phyloP scores from a whole-genome alignment of 2,888 invertebrate species.

The Candidula unifasciata region DNA sequence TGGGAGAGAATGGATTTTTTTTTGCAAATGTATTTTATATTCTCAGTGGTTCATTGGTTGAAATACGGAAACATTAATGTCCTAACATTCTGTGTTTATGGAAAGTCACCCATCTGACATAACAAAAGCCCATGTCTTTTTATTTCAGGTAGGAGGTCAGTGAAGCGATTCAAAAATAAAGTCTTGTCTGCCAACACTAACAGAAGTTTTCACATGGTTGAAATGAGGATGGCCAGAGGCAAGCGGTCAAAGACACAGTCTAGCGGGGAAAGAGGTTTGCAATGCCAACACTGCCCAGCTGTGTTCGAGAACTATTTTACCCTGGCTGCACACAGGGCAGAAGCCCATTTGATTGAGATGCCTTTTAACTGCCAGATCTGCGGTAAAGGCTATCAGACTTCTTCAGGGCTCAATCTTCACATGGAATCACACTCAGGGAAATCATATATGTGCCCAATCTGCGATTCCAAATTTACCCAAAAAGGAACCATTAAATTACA shows the following conservation, averaged over 20 bases:
- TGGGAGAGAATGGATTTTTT: too few species aligned
- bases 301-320: constrained; percentile 4
- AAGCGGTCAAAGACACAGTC: not conserved
- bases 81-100: not conserved
- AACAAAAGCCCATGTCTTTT: constrained; percentile 14
- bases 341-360: constrained; percentile 23
- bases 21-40: too few species aligned
- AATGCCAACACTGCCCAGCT: constrained; percentile 26
- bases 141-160: constrained; percentile 6
- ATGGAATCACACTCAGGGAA: constrained; percentile 41
- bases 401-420: constrained; percentile 45
- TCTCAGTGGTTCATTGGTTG: too few species aligned
- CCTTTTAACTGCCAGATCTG: constrained; percentile 38
- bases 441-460: constrained; percentile 47
- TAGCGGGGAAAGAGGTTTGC: not conserved
- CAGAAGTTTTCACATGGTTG: not conserved
- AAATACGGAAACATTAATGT: too few species aligned
- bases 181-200: not conserved
- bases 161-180: constrained; percentile 12
- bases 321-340: constrained; percentile 15
- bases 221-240: constrained; percentile 9
- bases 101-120: not conserved
- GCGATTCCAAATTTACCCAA: constrained; percentile 50
- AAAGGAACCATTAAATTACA: constrained; percentile 46
- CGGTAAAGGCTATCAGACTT: constrained; percentile 45